phyloP scores from a whole-genome alignment of 2,888 invertebrate genomes.

The Athrips mouffetella region DNA sequence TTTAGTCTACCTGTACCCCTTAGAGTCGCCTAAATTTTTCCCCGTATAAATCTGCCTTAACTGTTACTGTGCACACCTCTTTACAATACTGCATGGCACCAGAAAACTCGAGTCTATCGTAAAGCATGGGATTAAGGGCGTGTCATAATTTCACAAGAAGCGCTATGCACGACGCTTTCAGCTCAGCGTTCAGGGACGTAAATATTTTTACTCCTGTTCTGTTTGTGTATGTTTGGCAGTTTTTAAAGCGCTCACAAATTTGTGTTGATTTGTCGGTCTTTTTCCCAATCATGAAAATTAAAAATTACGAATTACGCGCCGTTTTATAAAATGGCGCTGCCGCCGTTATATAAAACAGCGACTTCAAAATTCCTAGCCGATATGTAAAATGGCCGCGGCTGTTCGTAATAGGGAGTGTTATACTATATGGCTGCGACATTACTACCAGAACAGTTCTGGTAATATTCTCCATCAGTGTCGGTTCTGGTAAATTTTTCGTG shows the following conservation, averaged over 20 bases:
- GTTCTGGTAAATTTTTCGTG: too few relatives aligned
- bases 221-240: neutral
- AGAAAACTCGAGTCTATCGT: neutral
- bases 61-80: neutral
- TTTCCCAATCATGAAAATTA: too few relatives aligned
- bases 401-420: too few relatives aligned
- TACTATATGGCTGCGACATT: too few relatives aligned
- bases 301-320: too few relatives aligned
- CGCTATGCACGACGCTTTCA: neutral
- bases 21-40: neutral
- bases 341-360: too few relatives aligned
- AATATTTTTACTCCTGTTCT: neutral
- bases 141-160: slow-evolving; percentile 3
- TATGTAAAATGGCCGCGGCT: too few relatives aligned
- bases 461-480: too few relatives aligned
- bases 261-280: neutral
- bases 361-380: too few relatives aligned
- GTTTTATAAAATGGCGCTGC: too few relatives aligned
- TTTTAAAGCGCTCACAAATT: neutral
- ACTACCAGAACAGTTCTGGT: too few relatives aligned
- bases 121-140: slow-evolving; percentile 7
- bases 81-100: neutral
- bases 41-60: slow-evolving; percentile 4
- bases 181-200: neutral
- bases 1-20: too few relatives aligned